phyloP scores from a whole-genome alignment of 1,140 invertebrate species.

The Anastrepha obliqua region DNA sequence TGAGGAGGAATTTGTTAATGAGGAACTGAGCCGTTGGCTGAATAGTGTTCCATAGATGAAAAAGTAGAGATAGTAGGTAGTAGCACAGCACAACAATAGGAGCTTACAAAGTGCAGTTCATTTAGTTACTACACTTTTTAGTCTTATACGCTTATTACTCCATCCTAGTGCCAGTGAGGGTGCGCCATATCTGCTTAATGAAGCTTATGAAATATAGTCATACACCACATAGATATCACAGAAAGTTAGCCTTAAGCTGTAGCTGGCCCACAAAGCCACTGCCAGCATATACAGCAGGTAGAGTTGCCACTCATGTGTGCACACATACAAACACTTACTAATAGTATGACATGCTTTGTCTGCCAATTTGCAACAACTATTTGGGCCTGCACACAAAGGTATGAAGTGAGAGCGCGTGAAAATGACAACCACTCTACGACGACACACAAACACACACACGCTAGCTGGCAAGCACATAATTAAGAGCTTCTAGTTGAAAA shows the following conservation, averaged over 20 bases:
- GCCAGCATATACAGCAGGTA: not conserved
- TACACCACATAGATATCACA: not conserved
- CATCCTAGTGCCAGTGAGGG: not conserved
- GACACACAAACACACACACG: not conserved
- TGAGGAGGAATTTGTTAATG: constrained; percentile 12
- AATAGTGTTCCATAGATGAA: not conserved
- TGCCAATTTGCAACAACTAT: constrained; percentile 3
- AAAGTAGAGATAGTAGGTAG: not conserved
- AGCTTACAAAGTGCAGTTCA: not conserved
- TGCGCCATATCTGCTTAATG: not conserved
- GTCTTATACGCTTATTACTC: not conserved
- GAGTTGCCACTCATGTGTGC: not conserved
- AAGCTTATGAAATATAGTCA: constrained; percentile 27
- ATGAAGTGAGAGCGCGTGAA: constrained; percentile 4
- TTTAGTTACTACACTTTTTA: not conserved
- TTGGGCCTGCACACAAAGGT: not conserved
- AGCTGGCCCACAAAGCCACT: not conserved
- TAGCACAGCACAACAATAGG: not conserved
- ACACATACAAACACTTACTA: not conserved
- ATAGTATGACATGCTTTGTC: not conserved
- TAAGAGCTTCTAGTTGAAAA: constrained; percentile 25
- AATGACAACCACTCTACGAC: constrained; percentile 28
- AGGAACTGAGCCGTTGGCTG: not conserved
- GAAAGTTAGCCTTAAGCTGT: constrained; percentile 21
- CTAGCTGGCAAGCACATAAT: not conserved